A percentile compares a stretch with the other conserved stretches of the same genome.
These are phyloP conservation scores for Premnoplex brunnescens DNA, from an alignment of 2,797 vertebrate species.

Conservation along the genomic window DNA sequence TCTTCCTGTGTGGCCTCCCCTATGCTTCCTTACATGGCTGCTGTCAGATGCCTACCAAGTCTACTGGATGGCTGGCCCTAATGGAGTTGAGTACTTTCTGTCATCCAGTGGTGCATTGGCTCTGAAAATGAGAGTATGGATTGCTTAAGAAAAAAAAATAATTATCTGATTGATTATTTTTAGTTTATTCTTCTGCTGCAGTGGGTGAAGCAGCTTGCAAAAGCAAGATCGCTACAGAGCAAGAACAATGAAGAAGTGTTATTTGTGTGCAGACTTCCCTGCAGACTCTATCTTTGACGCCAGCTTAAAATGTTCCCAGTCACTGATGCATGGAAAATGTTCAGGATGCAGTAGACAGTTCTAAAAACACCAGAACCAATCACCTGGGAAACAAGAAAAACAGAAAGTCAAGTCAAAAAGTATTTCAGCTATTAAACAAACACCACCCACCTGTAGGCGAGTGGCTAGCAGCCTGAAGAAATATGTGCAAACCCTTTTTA, in stretches of 20 bases:
- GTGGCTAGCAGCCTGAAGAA: constrained; percentile 55
- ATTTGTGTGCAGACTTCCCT: constrained; percentile 22
- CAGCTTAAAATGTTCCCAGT: constrained; percentile 58
- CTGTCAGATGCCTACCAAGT: constrained; percentile 10
- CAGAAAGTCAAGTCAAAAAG: constrained; percentile 56
- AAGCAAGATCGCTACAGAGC: constrained; percentile 8
- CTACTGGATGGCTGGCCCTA: background rate
- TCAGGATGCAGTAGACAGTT: constrained; percentile 64
- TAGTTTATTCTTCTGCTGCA: background rate
- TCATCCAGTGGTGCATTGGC: background rate
- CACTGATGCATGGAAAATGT: constrained; percentile 66
- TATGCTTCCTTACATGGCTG: constrained; percentile 23
- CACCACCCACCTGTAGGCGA: constrained; percentile 39
- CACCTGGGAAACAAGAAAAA: constrained; percentile 73
- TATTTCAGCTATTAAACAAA: constrained; percentile 53
- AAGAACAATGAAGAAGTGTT: constrained; percentile 45
- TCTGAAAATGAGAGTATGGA: constrained; percentile 3
- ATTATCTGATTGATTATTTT: background rate
- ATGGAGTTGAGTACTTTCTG: constrained; percentile 1
- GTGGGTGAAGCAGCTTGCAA: constrained; percentile 2
- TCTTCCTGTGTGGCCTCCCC: constrained; percentile 57
- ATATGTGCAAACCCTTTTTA: constrained; percentile 55
- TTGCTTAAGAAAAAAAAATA: background rate
- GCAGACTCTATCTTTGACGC: constrained; percentile 60
- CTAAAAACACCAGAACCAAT: constrained; percentile 62